Evolutionary conservation across 2,113 vertebrate species (phyloP).

Genomic region (Cervus canadensis): DNA sequence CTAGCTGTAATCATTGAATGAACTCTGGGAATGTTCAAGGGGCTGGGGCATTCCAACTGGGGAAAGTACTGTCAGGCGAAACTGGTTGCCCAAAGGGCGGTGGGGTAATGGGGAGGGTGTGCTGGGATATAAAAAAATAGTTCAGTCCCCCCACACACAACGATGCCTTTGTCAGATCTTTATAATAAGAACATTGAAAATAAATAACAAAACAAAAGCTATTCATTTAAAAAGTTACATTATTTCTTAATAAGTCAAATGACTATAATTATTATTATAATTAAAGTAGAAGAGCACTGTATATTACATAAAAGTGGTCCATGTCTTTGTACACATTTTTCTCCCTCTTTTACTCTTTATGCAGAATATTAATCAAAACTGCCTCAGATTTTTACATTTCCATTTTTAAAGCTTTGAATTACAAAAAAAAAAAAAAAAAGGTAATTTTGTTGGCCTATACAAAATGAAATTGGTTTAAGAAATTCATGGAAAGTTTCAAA

Average conservation of each 20-base stretch:
- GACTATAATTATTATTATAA: slow-evolving; percentile 38
- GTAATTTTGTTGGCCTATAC: background rate
- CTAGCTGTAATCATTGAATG: background rate
- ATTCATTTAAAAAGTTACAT: slow-evolving; percentile 39
- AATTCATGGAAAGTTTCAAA: background rate
- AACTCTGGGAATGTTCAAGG: slow-evolving; percentile 25
- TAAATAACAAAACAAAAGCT: slow-evolving; percentile 26
- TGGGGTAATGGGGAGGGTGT: background rate
- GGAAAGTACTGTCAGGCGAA: background rate
- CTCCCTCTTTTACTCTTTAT: background rate
- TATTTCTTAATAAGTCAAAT: slow-evolving; percentile 37
- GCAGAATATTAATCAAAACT: slow-evolving; percentile 26
- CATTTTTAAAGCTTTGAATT: slow-evolving; percentile 5
- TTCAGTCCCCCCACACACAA: background rate
- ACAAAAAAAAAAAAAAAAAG: background rate
- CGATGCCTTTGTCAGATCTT: slow-evolving; percentile 1
- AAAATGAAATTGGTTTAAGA: slow-evolving; percentile 25
- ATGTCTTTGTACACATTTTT: background rate
- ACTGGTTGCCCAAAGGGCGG: background rate
- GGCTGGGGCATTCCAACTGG: background rate
- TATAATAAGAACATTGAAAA: slow-evolving; percentile 44
- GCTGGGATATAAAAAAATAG: background rate
- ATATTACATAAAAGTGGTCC: background rate
- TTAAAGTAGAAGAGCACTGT: slow-evolving; percentile 31
- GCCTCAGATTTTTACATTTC: slow-evolving; percentile 28